Conservation (phyloP, 2,797 vertebrate genomes). For the Xiphorhynchus erythropygius region DNA sequence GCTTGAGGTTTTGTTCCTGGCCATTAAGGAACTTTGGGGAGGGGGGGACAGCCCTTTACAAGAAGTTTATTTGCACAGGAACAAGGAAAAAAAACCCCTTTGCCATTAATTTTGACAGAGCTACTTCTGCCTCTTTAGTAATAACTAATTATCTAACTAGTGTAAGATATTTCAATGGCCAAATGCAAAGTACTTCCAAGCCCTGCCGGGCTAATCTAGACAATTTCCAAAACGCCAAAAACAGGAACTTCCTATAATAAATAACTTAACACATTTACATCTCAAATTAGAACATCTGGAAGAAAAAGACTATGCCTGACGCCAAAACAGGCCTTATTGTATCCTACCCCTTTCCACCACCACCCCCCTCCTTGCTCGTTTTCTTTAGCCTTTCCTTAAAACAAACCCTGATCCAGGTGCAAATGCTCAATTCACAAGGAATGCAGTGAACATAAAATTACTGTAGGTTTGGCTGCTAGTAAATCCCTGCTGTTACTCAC, state of each 20-base stretch:
- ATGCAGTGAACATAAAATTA: constrained; percentile 66
- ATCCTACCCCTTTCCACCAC: neutral
- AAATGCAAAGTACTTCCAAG: constrained; percentile 51
- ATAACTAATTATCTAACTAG: constrained; percentile 46
- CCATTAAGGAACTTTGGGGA: neutral
- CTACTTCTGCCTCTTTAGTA: constrained; percentile 35
- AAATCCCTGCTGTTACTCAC: constrained; percentile 79
- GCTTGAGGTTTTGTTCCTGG: neutral
- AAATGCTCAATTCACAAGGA: constrained; percentile 68
- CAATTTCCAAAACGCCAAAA: constrained; percentile 65
- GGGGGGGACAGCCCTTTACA: neutral
- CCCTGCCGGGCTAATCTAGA: constrained; percentile 62
- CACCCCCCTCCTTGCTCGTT: neutral
- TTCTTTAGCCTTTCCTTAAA: constrained; percentile 44
- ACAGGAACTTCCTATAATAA: constrained; percentile 71
- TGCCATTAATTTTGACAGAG: constrained; percentile 41
- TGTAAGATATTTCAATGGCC: constrained; percentile 29
- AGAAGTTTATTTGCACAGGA: constrained; percentile 20
- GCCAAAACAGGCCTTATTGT: constrained; percentile 48
- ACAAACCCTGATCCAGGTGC: constrained; percentile 67
- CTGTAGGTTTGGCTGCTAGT: constrained; percentile 54
- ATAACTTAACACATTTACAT: constrained; percentile 69
- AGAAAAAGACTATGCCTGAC: constrained; percentile 10
- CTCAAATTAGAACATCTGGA: constrained; percentile 71
- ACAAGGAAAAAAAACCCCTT: neutral